phyloP scores from a whole-genome alignment of 2,797 vertebrate genomes.

The Ctenochaetus hawaiiensis region DNA sequence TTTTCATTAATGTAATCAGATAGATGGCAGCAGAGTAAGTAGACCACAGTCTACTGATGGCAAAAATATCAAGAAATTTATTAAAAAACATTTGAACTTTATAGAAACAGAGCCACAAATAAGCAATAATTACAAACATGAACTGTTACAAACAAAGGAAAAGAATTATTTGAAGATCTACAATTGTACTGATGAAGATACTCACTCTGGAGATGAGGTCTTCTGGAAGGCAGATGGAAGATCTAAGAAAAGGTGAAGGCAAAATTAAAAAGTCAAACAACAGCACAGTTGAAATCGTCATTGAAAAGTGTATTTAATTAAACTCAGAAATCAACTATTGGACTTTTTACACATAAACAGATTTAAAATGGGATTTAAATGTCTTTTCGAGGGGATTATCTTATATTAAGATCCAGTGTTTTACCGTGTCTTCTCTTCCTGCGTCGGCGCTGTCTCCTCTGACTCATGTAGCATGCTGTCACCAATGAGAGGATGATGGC shows the following conservation, averaged over 20 bases:
- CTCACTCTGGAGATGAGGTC: slow-evolving; percentile 90
- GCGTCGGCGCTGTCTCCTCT: slow-evolving; percentile 78
- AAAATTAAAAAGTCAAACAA: slow-evolving; percentile 60
- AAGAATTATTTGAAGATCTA: slow-evolving; percentile 6
- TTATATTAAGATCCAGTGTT: not conserved
- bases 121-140: too few species aligned
- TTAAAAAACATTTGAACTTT: too few species aligned
- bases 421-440: slow-evolving; percentile 86
- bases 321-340: not conserved
- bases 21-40: too few species aligned
- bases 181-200: slow-evolving; percentile 49
- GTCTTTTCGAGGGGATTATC: not conserved
- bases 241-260: slow-evolving; percentile 85
- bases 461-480: slow-evolving; percentile 92
- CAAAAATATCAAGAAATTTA: too few species aligned
- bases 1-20: too few species aligned
- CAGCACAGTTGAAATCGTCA: not conserved
- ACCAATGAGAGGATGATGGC: slow-evolving; percentile 91
- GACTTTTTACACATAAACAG: too few species aligned
- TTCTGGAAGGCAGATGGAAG: slow-evolving; percentile 91
- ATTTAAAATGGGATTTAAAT: too few species aligned
- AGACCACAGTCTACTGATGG: too few species aligned
- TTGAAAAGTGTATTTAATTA: not conserved
- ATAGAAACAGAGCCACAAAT: too few species aligned
- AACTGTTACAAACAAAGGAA: not conserved